These are phyloP conservation scores for Ammodytes dubius DNA, from an alignment of 2,113 vertebrate genomes.

Conservation along the genomic window DNA sequence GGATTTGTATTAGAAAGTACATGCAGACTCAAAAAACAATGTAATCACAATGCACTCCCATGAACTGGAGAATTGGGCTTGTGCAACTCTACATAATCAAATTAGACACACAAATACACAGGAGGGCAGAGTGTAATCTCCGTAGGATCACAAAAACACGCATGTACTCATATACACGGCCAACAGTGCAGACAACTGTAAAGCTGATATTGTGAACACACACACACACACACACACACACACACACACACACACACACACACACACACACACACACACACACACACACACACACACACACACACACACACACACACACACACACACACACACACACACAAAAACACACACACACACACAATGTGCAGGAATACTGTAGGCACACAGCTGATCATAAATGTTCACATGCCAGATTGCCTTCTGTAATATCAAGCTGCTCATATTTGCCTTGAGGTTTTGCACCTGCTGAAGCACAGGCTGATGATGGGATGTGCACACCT, in stretches of 20 bases:
- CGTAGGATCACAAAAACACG: conserved; percentile 24
- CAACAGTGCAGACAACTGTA: conserved; percentile 32
- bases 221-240: not conserved
- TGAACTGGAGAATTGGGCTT: conserved; percentile 8
- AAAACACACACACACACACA: conserved; percentile 17
- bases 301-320: conserved; percentile 5
- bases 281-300: not conserved
- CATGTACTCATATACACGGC: conserved; percentile 13
- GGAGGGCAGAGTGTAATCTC: conserved; percentile 18
- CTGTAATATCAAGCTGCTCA: conserved; percentile 72
- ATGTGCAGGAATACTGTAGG: conserved; percentile 41
- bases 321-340: conserved; percentile 10
- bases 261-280: not conserved
- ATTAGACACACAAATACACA: conserved; percentile 30
- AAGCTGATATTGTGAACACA: conserved; percentile 5
- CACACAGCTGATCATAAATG: conserved; percentile 59
- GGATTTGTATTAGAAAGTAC: conserved; percentile 3
- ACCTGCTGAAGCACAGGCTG: conserved; percentile 71
- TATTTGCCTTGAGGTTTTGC: conserved; percentile 76
- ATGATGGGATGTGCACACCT: conserved; percentile 32
- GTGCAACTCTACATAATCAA: conserved; percentile 28
- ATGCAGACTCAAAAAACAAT: not conserved
- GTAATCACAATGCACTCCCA: conserved; percentile 5
- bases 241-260: not conserved
- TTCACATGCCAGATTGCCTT: conserved; percentile 75